These are phyloP conservation scores for Lordiphosa fenestrarum DNA, from an alignment of 2,888 invertebrate species.

Conservation along the genomic window DNA sequence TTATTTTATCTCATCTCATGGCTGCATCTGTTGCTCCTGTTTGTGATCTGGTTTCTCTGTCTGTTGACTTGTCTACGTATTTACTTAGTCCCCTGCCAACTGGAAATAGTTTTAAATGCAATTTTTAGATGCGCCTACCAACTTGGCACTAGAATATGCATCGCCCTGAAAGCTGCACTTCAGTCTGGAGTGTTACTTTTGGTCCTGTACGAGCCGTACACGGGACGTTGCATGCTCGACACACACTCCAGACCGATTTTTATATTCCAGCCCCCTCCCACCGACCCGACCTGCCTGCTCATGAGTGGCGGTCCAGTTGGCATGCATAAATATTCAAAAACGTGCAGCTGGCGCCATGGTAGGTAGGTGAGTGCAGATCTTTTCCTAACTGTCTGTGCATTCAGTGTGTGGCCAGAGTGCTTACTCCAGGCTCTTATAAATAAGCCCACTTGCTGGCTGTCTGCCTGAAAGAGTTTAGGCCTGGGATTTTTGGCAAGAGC, in stretches of 20 bases:
- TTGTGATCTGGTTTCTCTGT: constrained; percentile 53
- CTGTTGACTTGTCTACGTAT: constrained; percentile 38
- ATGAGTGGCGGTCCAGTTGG: constrained; percentile 63
- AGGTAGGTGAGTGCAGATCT: constrained; percentile 58
- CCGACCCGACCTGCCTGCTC: constrained; percentile 24
- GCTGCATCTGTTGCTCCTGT: constrained; percentile 64
- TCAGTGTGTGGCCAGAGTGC: constrained; percentile 58
- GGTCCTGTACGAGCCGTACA: constrained; percentile 33
- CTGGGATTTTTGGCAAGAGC: constrained; percentile 25
- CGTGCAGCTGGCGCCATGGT: constrained; percentile 47
- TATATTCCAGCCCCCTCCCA: constrained; percentile 14
- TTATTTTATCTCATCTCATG: constrained; percentile 60
- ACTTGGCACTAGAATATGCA: constrained; percentile 50
- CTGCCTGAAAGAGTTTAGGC: constrained; percentile 24
- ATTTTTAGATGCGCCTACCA: constrained; percentile 59
- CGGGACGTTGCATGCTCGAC: constrained; percentile 25
- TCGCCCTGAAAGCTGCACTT: constrained; percentile 43
- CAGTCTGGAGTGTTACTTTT: constrained; percentile 67
- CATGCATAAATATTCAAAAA: constrained; percentile 72
- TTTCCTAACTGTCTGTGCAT: constrained; percentile 17
- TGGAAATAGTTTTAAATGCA: constrained; percentile 69
- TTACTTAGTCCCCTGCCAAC: constrained; percentile 47
- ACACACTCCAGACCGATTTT: constrained; percentile 21
- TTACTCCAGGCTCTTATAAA: constrained; percentile 51
- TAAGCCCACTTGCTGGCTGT: constrained; percentile 60